phyloP scores from a whole-genome alignment of 1,140 invertebrate genomes.

The Leptinotarsa lineolata region DNA sequence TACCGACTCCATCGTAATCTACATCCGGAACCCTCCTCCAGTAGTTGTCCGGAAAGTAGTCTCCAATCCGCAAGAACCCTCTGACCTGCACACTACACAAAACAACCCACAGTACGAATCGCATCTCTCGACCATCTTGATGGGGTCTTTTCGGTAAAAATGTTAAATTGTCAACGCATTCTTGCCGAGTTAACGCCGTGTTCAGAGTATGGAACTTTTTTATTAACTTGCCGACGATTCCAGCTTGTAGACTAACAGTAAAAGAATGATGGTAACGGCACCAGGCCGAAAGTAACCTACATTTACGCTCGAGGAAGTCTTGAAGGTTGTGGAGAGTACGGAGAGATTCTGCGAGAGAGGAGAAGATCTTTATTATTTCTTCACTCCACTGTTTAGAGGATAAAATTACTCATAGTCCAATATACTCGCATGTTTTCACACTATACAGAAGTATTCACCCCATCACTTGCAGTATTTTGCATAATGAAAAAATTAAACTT shows the following conservation, averaged over 20 bases:
- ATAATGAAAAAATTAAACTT: too few species aligned
- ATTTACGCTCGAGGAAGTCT: neutral
- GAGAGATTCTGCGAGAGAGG: too few species aligned
- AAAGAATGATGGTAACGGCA: conserved; percentile 34
- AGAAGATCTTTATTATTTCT: too few species aligned
- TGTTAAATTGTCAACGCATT: neutral
- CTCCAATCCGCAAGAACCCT: neutral
- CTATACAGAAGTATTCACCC: too few species aligned
- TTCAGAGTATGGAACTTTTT: conserved; percentile 10
- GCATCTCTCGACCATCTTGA: conserved; percentile 20
- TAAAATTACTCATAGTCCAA: too few species aligned
- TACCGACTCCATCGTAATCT: conserved; percentile 7
- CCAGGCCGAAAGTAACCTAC: conserved; percentile 32
- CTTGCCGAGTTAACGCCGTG: neutral
- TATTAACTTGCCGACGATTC: neutral
- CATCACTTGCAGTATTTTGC: too few species aligned
- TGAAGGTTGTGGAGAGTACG: too few species aligned
- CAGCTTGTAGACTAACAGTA: conserved; percentile 30
- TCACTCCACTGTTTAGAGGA: too few species aligned
- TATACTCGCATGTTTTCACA: too few species aligned
- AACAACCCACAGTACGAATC: conserved; percentile 23
- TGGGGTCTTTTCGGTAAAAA: neutral
- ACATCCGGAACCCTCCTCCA: neutral
- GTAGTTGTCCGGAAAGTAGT: neutral
- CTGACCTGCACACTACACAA: conserved; percentile 9